Base-by-base conservation (phyloP, 1,140 invertebrate species). In the Ceratoteleas bidentatus region DNA sequence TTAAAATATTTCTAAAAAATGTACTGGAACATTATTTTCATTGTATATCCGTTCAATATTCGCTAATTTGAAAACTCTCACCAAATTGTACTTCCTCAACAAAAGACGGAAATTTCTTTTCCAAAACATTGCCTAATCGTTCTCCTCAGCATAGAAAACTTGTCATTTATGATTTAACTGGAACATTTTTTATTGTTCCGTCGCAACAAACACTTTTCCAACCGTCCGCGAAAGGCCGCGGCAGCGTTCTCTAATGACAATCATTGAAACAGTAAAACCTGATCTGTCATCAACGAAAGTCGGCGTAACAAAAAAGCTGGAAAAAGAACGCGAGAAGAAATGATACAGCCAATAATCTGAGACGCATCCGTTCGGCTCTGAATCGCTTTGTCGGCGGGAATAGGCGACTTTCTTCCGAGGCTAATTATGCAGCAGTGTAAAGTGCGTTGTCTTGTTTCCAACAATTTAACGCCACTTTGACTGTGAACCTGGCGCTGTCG, bases 331-430 rank as follows among this genome's bases (percentile, higher is more conserved):
- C 24, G 72, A 66, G 64, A 65, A 64, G 65, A 64, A 70, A 66
- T 72, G 68, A 62, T 74, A 32, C 74, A 72, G 66, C 75, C 81
- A 83, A 83, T 83, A 79, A 83, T 83, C 75, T 79, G 75, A 74
- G 56, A 79, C 75, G 75, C 65, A 76, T 79, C 75, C 81, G 85
- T 88, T 87, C 83, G 83, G 87, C 85, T 88, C 87, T 88, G 80
- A 88, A 88, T 88, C 85, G 77, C 81, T 78, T 84, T 83, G 81
- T 70, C 68, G 83, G 66, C 66, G 56, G 58, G 79, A 85, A 79
- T 81, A 78, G 72, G 57, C 74, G 83, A 85, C 84, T 87, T 85
- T 85, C 83, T 84, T 84, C 82, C 74, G 79, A 75, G 53, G 74
- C 76, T 83, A 86, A 86, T 87, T 85, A 83, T 75, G 78, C 70